phyloP scores from a whole-genome alignment of 64 coral and sea anemone species.

The Dendronephthya gigantea region DNA sequence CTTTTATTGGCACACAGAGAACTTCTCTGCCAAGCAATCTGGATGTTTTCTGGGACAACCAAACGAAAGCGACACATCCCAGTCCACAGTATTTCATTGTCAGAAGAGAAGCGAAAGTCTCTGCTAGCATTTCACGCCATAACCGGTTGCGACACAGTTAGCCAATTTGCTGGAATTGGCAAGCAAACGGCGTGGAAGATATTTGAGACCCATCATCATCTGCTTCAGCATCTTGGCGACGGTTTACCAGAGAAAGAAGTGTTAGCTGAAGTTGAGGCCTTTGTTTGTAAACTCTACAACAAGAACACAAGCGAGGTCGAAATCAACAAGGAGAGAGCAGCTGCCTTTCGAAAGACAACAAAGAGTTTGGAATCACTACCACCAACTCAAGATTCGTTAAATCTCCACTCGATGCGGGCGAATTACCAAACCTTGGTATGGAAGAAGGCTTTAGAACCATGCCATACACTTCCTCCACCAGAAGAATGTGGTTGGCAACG shows the following conservation, averaged over 20 bases:
- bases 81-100: slow-evolving; percentile 37
- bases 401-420: slow-evolving; percentile 15
- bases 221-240: neutral
- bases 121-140: slow-evolving; percentile 49
- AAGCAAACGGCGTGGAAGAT: neutral
- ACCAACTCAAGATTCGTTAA: slow-evolving; percentile 28
- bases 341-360: slow-evolving; percentile 25
- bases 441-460: slow-evolving; percentile 27
- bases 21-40: slow-evolving; percentile 1
- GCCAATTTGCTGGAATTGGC: neutral
- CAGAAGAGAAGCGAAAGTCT: slow-evolving; percentile 33
- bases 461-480: slow-evolving; percentile 41
- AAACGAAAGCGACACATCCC: slow-evolving; percentile 27
- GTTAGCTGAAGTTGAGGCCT: neutral
- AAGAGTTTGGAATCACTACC: slow-evolving; percentile 28
- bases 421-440: slow-evolving; percentile 37
- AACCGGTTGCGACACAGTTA: neutral
- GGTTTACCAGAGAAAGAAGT: neutral
- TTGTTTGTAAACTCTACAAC: slow-evolving; percentile 1
- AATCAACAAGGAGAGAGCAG: slow-evolving; percentile 34
- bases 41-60: too few relatives aligned
- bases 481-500: slow-evolving; percentile 44
- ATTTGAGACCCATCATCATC: neutral
- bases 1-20: neutral
- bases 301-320: slow-evolving; percentile 20